Base-by-base conservation (phyloP, 2,888 invertebrate species). In the Diarsia mendica region DNA sequence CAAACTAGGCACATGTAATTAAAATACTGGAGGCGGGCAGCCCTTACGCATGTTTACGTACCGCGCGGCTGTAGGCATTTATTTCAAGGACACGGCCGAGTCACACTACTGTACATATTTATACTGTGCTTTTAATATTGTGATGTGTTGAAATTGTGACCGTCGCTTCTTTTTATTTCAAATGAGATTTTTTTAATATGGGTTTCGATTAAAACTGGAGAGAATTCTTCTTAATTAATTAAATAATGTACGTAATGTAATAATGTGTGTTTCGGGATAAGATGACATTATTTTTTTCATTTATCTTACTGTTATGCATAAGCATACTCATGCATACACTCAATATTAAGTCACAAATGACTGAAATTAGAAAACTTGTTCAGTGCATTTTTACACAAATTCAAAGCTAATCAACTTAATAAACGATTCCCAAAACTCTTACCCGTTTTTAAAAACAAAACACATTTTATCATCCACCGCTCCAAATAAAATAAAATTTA, bases 101-200 rank as follows among this genome's bases (percentile, higher is more conserved):
- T n/a, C n/a, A n/a, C n/a, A n/a, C n/a, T n/a, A n/a, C n/a, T n/a
- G n/a, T n/a, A n/a, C n/a, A n/a, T n/a, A n/a, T n/a, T n/a, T n/a
- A n/a, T n/a, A n/a, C n/a, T n/a, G n/a, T n/a, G 87, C 84, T 83
- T 86, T 88, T 89, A 88, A 83, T 88, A 86, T 68, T 84, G 88
- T 85, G 85, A 88, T 74, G 85, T 87, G 82, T 85, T 85, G 87
- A 73, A 83, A 82, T 86, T 79, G 65, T 64, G 87, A 91, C 89
- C 90, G 90, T 93, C 92, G 92, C 90, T 87, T 84, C 68, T 76
- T 74, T 61, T 55, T 13, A n/a, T 67, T 18, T 58, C 2, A 28
- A 48, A 49, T 1, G 11, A 15, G 33, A 15, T 10, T 44, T 9
- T 46, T 46, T 55, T 4, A 9, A 49, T 46, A 13, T 13, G 10